Conservation (phyloP, 2,113 vertebrate species). For the Epinephelus lanceolatus region DNA sequence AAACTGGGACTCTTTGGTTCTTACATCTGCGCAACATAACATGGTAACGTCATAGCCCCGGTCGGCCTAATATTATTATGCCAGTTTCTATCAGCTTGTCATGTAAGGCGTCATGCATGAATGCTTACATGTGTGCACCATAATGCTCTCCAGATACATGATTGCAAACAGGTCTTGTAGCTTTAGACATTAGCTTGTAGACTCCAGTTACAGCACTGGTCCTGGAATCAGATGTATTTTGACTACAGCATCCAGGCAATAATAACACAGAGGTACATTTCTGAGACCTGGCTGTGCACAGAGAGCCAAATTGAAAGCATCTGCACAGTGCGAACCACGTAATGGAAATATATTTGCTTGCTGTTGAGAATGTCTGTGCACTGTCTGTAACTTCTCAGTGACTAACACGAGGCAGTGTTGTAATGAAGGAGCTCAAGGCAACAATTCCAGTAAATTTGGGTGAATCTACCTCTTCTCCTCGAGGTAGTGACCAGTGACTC, state of each 20-base stretch:
- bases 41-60: conserved; percentile 27
- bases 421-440: conserved; percentile 14
- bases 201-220: conserved; percentile 56
- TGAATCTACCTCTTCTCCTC: not conserved
- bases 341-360: conserved; percentile 71
- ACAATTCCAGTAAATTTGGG: not conserved
- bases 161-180: conserved; percentile 63
- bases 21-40: conserved; percentile 38
- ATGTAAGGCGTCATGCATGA: conserved; percentile 54
- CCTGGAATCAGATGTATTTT: conserved; percentile 68
- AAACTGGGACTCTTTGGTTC: not conserved
- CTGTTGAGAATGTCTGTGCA: conserved; percentile 57
- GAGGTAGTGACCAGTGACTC: not conserved
- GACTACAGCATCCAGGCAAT: conserved; percentile 66
- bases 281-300: conserved; percentile 63
- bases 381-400: conserved; percentile 37
- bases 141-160: conserved; percentile 37
- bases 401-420: conserved; percentile 17
- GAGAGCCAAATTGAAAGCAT: conserved; percentile 79
- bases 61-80: conserved; percentile 7
- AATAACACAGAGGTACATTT: conserved; percentile 76
- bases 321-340: conserved; percentile 63
- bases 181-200: conserved; percentile 34
- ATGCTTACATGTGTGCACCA: conserved; percentile 50
- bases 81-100: conserved; percentile 43